These are phyloP conservation scores for Stegana nigrithorax DNA, from an alignment of 2,888 invertebrate species.

Conservation along the genomic window DNA sequence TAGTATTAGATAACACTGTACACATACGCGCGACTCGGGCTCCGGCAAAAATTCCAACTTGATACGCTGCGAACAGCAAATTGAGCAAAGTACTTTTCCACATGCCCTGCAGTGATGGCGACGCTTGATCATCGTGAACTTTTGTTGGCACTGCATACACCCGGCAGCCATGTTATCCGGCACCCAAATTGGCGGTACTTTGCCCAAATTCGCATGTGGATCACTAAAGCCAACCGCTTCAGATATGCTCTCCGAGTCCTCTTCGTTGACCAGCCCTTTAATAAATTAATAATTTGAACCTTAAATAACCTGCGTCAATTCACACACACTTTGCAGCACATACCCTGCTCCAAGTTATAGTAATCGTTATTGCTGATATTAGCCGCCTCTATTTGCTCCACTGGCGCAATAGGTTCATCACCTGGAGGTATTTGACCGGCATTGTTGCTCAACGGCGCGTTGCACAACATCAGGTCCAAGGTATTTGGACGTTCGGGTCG, in stretches of 20 bases:
- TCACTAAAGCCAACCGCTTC: conserved; percentile 63
- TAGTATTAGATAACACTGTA: conserved; percentile 76
- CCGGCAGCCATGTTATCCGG: conserved; percentile 84
- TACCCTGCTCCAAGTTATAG: conserved; percentile 8
- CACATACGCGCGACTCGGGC: conserved; percentile 83
- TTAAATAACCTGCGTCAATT: neutral
- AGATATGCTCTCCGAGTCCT: conserved; percentile 39
- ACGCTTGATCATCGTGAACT: conserved; percentile 84
- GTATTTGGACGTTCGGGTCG: conserved; percentile 65
- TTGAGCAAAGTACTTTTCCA: conserved; percentile 83
- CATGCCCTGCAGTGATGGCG: conserved; percentile 91
- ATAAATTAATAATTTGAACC: no score
- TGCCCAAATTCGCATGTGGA: conserved; percentile 72
- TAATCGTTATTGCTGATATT: neutral
- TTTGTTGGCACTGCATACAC: conserved; percentile 85
- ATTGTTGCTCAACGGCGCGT: conserved; percentile 42
- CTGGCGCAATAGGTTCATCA: neutral
- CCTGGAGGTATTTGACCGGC: conserved; percentile 65
- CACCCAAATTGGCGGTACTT: conserved; percentile 86
- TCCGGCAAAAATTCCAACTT: conserved; percentile 79
- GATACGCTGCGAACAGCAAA: conserved; percentile 80
- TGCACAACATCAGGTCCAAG: conserved; percentile 56
- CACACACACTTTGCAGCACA: neutral
- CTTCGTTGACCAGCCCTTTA: no score
- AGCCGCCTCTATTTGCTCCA: neutral